Base-by-base conservation (phyloP, 2,888 invertebrate genomes). In the Pegoplata infirma region DNA sequence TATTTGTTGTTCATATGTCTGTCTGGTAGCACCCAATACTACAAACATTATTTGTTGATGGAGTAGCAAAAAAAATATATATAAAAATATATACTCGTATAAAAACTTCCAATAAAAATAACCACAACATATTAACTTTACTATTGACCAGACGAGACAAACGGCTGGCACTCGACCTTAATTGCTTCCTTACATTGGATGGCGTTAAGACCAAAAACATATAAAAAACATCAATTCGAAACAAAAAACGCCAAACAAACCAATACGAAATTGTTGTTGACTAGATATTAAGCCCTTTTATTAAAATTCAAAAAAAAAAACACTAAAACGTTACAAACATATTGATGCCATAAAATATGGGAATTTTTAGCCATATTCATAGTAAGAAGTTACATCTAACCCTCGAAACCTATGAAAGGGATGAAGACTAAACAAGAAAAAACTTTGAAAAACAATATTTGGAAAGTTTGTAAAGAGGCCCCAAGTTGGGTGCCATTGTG, bases 171-270 rank as follows among this genome's bases (percentile, higher is more conserved):
- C 51, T 51, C 51, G 25, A 25, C 23, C 23, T 25, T 51, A 51
- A 51, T 51, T 25, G 51, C 25, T 51, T 23, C 51, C 51, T 51
- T 51, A 51, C n/a, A 1, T n/a, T 51, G 14, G 14, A n/a, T 51
- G 51, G 51, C 51, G 49, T 49, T 49, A 21, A 12, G 21, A 49
- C 49, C 8, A 49, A 16, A 6, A 28, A 28, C 3, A 4, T 7
- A 28, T 4, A 28, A 28, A 21, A 49, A 21, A 21, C 6, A 49
- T n/a, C n/a, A n/a, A n/a, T n/a, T 12, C 49, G n/a, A n/a, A n/a
- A 49, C 19, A 49, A 49, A 21, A 5, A 49, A 49, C 49, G 0
- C 21, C 7, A 49, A 19, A 49, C 12, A 21, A 49, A n/a, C 19
- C 21, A 23, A 12, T 8, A 49, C 8, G 1, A 21, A 1, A 3